Evolutionary conservation across 2,888 invertebrate genomes (phyloP).

Genomic region (Autographa pulchrina): DNA sequence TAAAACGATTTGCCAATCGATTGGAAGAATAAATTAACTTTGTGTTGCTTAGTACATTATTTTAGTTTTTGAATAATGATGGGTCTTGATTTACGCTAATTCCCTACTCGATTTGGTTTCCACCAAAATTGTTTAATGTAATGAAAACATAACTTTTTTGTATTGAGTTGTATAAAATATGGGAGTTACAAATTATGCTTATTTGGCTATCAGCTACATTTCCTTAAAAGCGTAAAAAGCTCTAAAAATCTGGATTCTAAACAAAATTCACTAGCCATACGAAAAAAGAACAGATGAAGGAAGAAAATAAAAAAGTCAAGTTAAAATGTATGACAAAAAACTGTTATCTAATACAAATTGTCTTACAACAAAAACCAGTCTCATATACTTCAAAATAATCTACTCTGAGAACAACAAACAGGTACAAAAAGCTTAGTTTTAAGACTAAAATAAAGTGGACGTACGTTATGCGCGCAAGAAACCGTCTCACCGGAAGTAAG

Average conservation of each 20-base stretch:
- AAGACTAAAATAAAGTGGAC: constrained; percentile 60
- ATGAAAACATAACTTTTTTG: too few relatives aligned
- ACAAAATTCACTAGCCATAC: too few relatives aligned
- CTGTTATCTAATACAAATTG: not conserved
- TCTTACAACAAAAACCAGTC: constrained; percentile 14
- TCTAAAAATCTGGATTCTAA: too few relatives aligned
- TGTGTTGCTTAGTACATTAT: not conserved
- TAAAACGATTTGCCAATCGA: not conserved
- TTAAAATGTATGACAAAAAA: not conserved
- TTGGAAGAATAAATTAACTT: not conserved
- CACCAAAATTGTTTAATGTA: too few relatives aligned
- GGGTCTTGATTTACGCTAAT: too few relatives aligned
- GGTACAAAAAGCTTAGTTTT: constrained; percentile 51
- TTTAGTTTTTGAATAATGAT: not conserved
- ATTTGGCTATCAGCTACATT: too few relatives aligned
- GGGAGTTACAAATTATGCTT: too few relatives aligned
- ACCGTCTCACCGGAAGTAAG: constrained; percentile 60
- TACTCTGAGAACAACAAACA: constrained; percentile 39
- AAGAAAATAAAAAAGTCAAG: too few relatives aligned
- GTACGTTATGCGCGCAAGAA: constrained; percentile 53
- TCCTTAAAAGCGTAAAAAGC: too few relatives aligned
- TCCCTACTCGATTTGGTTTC: too few relatives aligned
- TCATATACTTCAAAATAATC: constrained; percentile 33
- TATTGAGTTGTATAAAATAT: too few relatives aligned
- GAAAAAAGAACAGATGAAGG: too few relatives aligned